Evolutionary conservation across 2,888 invertebrate genomes (phyloP), one percentile per base, ranked within the genome.

Genomic region (Rhyacophila evoluta): DNA sequence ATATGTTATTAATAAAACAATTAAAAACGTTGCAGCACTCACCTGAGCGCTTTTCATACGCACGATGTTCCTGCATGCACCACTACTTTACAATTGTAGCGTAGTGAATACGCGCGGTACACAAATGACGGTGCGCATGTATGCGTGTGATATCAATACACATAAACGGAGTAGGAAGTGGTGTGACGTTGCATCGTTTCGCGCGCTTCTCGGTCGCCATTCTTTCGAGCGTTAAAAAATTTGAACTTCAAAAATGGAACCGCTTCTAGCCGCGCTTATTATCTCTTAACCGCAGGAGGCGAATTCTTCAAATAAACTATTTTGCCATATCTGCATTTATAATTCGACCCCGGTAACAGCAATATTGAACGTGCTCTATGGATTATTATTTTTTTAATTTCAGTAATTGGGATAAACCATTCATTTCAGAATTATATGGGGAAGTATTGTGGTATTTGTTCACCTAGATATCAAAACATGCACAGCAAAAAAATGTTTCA

Each of bases 201-300:
- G 71, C 71, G 71, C 71, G 29, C 71, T 71, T 71, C 71, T 37
- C 71, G 71, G 27, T 37, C 36, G 29, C 36, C 12, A 36, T 36
- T 71, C 36, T 33, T 71, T 71, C 8, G 69, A 28, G 15, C 69
- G 69, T 29, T 15, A 25, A 69, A 69, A 69, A 28, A 69, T 69
- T 69, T 33, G 69, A 33, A 29, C 29, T 69, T 69, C 33, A 33
- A 69, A 69, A 69, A 69, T 69, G 69, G 28, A 29, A 69, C 69
- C 28, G 33, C 69, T 69, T 69, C 69, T 69, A 33, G 69, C 69
- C 69, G 69, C 69, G 69, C 69, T 29, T 69, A 33, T 69, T 69
- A 55, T 55, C 55, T 55, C 25, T 19, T 8, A 55, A 55, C 55
- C 55, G 55, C 55, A 10, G 55, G 55, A 55, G 55, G 15, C 19